Percentiles rank a stretch among this genome's conserved stretches.
Evolutionary conservation across 2,888 invertebrate species (phyloP).

Genomic region (Drosophila leonis): DNA sequence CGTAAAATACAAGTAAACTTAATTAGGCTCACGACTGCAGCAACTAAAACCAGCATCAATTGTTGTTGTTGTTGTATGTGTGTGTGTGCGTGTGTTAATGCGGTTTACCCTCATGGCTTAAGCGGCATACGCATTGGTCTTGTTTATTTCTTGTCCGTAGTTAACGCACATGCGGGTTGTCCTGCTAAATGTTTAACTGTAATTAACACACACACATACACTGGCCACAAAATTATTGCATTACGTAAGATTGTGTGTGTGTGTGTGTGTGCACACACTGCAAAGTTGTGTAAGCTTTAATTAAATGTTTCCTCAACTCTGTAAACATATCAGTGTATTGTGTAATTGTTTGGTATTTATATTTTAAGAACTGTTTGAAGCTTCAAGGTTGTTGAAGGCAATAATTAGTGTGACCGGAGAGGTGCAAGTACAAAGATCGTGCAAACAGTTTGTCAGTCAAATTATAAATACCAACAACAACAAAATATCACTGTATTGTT

Average conservation of each 20-base stretch:
- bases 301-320: constrained; percentile 1
- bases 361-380: not conserved
- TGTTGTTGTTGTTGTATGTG: constrained; percentile 1
- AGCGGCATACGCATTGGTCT: constrained; percentile 15
- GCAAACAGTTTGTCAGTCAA: too few relatives aligned
- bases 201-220: constrained; percentile 54
- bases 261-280: not conserved
- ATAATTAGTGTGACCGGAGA: not conserved
- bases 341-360: not conserved
- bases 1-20: constrained; percentile 64
- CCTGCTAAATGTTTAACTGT: constrained; percentile 56
- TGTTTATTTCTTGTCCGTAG: constrained; percentile 49
- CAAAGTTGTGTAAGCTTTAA: constrained; percentile 14
- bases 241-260: not conserved
- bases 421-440: not conserved
- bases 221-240: constrained; percentile 27
- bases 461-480: not conserved
- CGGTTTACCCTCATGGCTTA: constrained; percentile 46
- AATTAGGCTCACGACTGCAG: constrained; percentile 65
- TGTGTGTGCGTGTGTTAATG: constrained; percentile 37
- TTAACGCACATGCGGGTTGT: constrained; percentile 40
- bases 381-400: too few relatives aligned
- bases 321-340: not conserved
- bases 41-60: constrained; percentile 39
- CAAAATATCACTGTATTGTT: not conserved